These are phyloP conservation scores for Ahaetulla prasina DNA, from an alignment of 2,113 vertebrate genomes.

Conservation along the genomic window DNA sequence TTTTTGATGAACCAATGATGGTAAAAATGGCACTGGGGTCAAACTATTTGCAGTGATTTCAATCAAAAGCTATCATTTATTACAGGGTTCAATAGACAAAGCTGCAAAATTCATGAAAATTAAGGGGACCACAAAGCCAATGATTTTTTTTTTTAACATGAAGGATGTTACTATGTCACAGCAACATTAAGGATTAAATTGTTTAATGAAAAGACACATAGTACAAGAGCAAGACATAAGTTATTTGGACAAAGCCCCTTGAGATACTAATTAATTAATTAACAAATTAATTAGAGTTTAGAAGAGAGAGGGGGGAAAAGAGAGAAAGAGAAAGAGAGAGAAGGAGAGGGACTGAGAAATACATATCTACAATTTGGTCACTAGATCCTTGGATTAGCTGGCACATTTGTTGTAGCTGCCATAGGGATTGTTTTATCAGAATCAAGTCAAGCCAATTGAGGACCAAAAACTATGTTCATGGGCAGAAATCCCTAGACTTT, in stretches of 20 bases:
- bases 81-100: slow-evolving; percentile 1
- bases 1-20: slow-evolving; percentile 25
- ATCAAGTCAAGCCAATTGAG: neutral
- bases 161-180: slow-evolving; percentile 19
- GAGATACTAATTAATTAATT: too few species aligned
- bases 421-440: neutral
- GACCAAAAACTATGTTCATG: neutral
- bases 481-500: neutral
- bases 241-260: neutral
- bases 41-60: neutral
- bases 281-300: neutral
- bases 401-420: neutral
- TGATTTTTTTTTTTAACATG: slow-evolving; percentile 31
- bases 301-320: neutral
- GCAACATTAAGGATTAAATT: slow-evolving; percentile 22
- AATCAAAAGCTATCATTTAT: slow-evolving; percentile 16
- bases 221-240: slow-evolving; percentile 26
- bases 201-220: slow-evolving; percentile 34
- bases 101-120: slow-evolving; percentile 27
- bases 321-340: neutral
- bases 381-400: neutral
- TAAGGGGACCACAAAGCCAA: slow-evolving; percentile 35
- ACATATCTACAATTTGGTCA: neutral
- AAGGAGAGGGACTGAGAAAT: neutral
- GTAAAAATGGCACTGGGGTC: neutral